phyloP scores from a whole-genome alignment of 2,888 invertebrate species.

The Phalera bucephala region DNA sequence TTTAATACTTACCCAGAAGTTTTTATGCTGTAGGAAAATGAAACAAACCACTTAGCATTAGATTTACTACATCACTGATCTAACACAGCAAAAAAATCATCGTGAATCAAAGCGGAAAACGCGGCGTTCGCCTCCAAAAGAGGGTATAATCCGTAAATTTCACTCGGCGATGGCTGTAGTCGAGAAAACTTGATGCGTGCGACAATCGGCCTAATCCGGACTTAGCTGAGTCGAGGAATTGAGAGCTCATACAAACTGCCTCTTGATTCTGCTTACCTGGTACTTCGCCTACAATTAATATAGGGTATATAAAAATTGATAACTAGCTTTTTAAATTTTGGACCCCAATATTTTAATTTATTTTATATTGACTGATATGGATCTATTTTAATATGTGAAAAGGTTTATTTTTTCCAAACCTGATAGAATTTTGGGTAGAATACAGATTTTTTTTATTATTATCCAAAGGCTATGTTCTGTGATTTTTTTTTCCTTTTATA shows the following conservation, averaged over 20 bases:
- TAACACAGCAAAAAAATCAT: not conserved
- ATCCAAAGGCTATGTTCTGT: too few relatives aligned
- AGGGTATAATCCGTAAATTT: slow-evolving; percentile 35
- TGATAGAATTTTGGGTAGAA: too few relatives aligned
- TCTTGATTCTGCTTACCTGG: slow-evolving; percentile 42
- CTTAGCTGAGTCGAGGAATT: slow-evolving; percentile 66
- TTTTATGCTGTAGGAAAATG: too few relatives aligned
- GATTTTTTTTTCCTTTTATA: too few relatives aligned
- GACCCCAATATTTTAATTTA: too few relatives aligned
- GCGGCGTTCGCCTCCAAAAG: slow-evolving; percentile 15
- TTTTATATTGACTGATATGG: too few relatives aligned
- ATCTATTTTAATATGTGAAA: too few relatives aligned
- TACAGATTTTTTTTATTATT: too few relatives aligned
- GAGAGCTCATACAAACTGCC: slow-evolving; percentile 52
- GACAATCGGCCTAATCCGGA: slow-evolving; percentile 63
- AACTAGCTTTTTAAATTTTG: slow-evolving; percentile 8
- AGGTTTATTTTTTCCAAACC: too few relatives aligned
- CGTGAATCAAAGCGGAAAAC: slow-evolving; percentile 3
- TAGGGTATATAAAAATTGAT: slow-evolving; percentile 4
- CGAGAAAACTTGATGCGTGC: slow-evolving; percentile 57
- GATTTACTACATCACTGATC: not conserved
- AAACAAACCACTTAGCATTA: too few relatives aligned
- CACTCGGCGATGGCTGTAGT: slow-evolving; percentile 34
- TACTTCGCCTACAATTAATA: slow-evolving; percentile 27
- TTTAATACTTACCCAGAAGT: too few relatives aligned